Base-by-base conservation (phyloP, 2,888 invertebrate species). In the Tetramorium bicarinatum region DNA sequence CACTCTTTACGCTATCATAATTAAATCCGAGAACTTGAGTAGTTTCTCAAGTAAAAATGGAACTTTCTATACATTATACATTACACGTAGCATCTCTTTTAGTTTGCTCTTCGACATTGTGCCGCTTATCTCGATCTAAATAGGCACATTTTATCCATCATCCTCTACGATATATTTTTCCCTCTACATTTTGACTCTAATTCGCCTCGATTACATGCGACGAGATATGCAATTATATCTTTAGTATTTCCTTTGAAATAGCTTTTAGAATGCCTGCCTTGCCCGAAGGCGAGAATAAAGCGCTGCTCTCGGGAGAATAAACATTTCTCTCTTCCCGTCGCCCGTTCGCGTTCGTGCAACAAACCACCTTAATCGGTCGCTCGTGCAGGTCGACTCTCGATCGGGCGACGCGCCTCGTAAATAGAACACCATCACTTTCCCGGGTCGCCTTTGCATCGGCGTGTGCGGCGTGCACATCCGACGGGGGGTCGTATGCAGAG, bases 351-450 rank as follows among this genome's bases (percentile, higher is more conserved):
- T 62, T 29, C 67, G 81, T 72, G 71, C 75, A 62, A 11, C 29
- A 64, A 54, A 29, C 25, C n/a, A 52, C 64, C 25, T 77, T 66
- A 77, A 77, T 77, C 77, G 66, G 13, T 29, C 29, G 44, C 54
- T 77, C 77, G 77, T 77, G 77, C 77, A 67, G 29, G 29, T 66
- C 77, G 66, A 44, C 41, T 66, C 77, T 77, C 66, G 52, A 66
- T 77, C 54, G 64, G 77, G 9, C 66, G 77, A 52, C 66, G 66
- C 52, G 41, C 18, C 75, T 66, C 66, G 77, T 77, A 77, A 77
- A 77, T 77, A 66, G 77, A 77, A 77, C 77, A 41, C 52, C 66
- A 54, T 66, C 66, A 67, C 77, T 77, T 77, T 66, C 66, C 9
- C 61, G 64, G 44, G 62, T 64, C 76, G 64, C 64, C 38, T 76